Evolutionary conservation across 1,140 invertebrate species (phyloP).

Genomic region (Acromyrmex heyeri): DNA sequence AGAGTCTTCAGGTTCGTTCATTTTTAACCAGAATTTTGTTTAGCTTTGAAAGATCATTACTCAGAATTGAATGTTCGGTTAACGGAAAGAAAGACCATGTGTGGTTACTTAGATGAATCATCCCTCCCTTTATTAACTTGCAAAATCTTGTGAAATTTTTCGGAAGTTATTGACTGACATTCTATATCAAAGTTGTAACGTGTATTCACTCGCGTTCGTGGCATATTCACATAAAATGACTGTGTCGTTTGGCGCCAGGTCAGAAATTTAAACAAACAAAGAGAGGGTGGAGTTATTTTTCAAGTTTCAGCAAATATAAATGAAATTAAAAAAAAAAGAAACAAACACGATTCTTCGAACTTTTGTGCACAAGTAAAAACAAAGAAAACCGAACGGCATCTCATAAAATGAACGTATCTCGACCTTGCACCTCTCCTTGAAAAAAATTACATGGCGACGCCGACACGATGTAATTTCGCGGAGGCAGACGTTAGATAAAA

Average conservation of each 20-base stretch:
- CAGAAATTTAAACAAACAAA: not conserved
- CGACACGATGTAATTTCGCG: not conserved
- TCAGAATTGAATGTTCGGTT: not conserved
- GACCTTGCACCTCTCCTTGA: constrained; percentile 30
- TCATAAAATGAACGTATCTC: constrained; percentile 6
- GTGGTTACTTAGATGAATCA: not conserved
- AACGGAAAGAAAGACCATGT: not conserved
- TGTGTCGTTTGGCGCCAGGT: not conserved
- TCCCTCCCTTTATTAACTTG: not conserved
- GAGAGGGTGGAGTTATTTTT: not conserved
- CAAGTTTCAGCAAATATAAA: not conserved
- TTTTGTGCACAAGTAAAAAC: not conserved
- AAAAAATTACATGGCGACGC: not conserved
- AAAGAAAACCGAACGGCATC: not conserved
- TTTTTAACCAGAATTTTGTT: too few relatives aligned
- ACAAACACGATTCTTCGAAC: not conserved
- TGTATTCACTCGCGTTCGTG: not conserved
- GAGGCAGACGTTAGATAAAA: constrained; percentile 29
- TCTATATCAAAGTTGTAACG: too few relatives aligned
- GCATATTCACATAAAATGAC: not conserved
- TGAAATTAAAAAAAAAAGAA: not conserved
- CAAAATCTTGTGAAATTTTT: not conserved
- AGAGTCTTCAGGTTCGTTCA: too few relatives aligned
- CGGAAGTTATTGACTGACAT: not conserved
- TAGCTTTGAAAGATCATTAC: too few relatives aligned